Conservation (phyloP, 2,113 vertebrate species). For the Scalopus aquaticus region DNA sequence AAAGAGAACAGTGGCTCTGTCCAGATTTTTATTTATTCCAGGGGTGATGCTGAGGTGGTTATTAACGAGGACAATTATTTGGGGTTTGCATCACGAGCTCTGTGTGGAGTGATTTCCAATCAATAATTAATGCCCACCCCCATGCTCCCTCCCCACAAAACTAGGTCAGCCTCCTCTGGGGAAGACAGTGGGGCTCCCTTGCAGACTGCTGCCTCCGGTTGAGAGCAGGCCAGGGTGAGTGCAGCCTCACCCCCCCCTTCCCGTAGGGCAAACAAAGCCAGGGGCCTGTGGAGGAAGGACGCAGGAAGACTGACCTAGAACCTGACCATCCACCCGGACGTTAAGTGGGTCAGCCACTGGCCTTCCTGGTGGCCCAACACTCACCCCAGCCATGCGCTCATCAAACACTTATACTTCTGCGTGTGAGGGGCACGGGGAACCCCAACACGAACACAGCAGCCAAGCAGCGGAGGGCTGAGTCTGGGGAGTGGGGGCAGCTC, state of each 20-base stretch:
- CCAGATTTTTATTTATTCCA: not conserved
- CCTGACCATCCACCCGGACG: fast-evolving
- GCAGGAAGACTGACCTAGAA: not conserved
- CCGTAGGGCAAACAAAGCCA: not conserved
- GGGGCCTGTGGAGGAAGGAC: not conserved
- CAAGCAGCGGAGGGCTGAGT: not conserved
- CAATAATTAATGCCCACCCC: constrained; percentile 70
- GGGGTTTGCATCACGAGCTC: constrained; percentile 38
- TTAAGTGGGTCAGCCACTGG: not conserved
- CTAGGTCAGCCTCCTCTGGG: constrained; percentile 58
- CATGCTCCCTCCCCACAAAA: constrained; percentile 58
- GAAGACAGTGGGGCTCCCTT: not conserved
- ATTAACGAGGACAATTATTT: constrained; percentile 50
- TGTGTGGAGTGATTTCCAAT: constrained; percentile 37
- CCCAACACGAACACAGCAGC: not conserved
- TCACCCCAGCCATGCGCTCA: not conserved
- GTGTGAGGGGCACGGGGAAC: fast-evolving
- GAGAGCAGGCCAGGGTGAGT: not conserved
- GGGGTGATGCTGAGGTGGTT: not conserved
- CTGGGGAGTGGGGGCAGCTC: not conserved
- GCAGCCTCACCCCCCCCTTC: not conserved
- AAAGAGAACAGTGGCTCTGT: not conserved
- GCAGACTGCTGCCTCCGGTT: not conserved
- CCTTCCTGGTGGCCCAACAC: not conserved
- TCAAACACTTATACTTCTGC: too few species aligned